Percentiles rank a stretch among this genome's conserved stretches.
These are phyloP conservation scores for Drosophila sordidula DNA, from an alignment of 2,888 invertebrate genomes.

Conservation along the genomic window DNA sequence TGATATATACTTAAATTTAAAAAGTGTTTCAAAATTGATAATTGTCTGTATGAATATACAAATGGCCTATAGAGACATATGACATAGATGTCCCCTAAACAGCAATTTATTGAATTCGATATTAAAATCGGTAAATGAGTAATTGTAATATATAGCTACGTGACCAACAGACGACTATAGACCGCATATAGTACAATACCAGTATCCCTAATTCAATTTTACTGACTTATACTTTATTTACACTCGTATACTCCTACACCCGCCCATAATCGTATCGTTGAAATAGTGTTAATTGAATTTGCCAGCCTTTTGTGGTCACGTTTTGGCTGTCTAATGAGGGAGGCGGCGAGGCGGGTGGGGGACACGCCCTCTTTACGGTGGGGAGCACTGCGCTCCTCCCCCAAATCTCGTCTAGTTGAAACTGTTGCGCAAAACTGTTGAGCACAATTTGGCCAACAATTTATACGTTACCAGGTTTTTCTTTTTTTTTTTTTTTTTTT, in stretches of 20 bases:
- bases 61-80: too few species aligned
- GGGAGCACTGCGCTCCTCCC: neutral
- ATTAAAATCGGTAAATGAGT: too few species aligned
- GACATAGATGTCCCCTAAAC: too few species aligned
- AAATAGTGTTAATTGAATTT: conserved; percentile 67
- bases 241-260: too few species aligned
- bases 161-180: too few species aligned
- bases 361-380: conserved; percentile 30
- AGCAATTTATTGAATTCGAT: too few species aligned
- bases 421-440: conserved; percentile 57
- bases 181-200: neutral
- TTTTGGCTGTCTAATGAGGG: conserved; percentile 38
- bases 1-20: too few species aligned
- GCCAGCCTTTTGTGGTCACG: conserved; percentile 60
- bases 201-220: neutral
- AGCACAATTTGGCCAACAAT: conserved; percentile 54
- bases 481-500: conserved; percentile 2
- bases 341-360: too few species aligned
- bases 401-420: neutral
- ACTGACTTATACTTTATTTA: neutral
- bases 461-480: conserved; percentile 13
- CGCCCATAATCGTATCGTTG: conserved; percentile 9
- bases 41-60: too few species aligned
- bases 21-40: too few species aligned
- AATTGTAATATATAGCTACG: too few species aligned